These are phyloP conservation scores for Balanococcus diminutus DNA, from an alignment of 2,888 invertebrate species.

Conservation along the genomic window DNA sequence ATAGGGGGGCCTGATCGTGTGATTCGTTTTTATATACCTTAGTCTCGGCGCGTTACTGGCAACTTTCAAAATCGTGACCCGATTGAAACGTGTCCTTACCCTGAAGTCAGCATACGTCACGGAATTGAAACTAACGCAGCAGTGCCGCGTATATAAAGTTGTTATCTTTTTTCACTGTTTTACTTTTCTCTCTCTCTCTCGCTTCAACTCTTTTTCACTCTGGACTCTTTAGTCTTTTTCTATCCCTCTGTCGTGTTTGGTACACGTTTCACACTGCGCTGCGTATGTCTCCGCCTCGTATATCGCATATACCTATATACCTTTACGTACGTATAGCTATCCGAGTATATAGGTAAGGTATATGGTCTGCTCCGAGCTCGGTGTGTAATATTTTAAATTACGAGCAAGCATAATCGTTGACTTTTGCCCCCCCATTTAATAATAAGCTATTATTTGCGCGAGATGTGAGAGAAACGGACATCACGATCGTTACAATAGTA, in stretches of 20 bases:
- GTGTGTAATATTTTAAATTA: slow-evolving; percentile 52
- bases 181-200: slow-evolving; percentile 45
- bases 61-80: slow-evolving; percentile 55
- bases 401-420: slow-evolving; percentile 54
- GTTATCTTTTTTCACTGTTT: slow-evolving; percentile 52
- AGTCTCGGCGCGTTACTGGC: slow-evolving; percentile 49
- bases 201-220: too few species aligned
- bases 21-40: slow-evolving; percentile 50
- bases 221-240: too few species aligned
- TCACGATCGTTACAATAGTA: slow-evolving; percentile 52
- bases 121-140: slow-evolving; percentile 57
- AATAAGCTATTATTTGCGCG: slow-evolving; percentile 55
- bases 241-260: background rate
- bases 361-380: background rate
- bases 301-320: background rate
- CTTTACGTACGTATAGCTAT: background rate
- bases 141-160: slow-evolving; percentile 51
- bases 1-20: slow-evolving; percentile 46
- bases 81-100: slow-evolving; percentile 55
- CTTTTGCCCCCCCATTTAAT: slow-evolving; percentile 54
- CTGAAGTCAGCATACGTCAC: slow-evolving; percentile 55
- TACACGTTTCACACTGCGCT: background rate
- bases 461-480: slow-evolving; percentile 50
- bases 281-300: background rate
- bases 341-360: background rate